Evolutionary conservation across 2,888 invertebrate genomes (phyloP).

Genomic region (Biston betularia): DNA sequence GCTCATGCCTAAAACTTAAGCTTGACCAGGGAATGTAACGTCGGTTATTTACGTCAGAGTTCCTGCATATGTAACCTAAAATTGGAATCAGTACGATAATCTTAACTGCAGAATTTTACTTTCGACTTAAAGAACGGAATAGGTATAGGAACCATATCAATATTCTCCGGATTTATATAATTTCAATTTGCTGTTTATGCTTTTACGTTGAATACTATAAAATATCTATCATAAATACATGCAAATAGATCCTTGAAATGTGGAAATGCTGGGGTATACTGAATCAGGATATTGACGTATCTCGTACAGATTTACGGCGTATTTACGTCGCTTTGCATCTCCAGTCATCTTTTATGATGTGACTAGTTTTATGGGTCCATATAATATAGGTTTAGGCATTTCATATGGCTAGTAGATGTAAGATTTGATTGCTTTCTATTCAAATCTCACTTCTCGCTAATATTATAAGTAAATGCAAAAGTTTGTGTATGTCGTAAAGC

Average conservation of each 20-base stretch:
- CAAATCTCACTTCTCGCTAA: too few species aligned
- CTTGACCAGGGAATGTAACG: slow-evolving; percentile 5
- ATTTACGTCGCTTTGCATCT: slow-evolving; percentile 58
- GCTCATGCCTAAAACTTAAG: slow-evolving; percentile 17
- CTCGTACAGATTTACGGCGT: slow-evolving; percentile 57
- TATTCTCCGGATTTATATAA: slow-evolving; percentile 18
- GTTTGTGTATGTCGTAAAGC: too few species aligned
- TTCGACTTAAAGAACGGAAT: neutral
- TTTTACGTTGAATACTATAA: slow-evolving; percentile 41
- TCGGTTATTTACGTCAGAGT: neutral
- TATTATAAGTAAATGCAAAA: too few species aligned
- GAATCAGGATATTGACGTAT: slow-evolving; percentile 61
- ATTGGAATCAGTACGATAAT: neutral
- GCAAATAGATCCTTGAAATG: slow-evolving; percentile 51
- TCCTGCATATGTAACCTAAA: slow-evolving; percentile 2
- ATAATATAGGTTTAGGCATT: too few species aligned
- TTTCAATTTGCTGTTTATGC: slow-evolving; percentile 35
- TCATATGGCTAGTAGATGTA: too few species aligned
- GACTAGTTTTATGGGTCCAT: slow-evolving; percentile 32
- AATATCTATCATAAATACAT: slow-evolving; percentile 61
- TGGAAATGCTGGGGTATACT: slow-evolving; percentile 54
- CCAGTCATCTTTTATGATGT: slow-evolving; percentile 49
- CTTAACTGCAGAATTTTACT: slow-evolving; percentile 8
- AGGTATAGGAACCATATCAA: slow-evolving; percentile 3
- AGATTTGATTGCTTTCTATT: neutral